phyloP scores from a whole-genome alignment of 1,140 invertebrate genomes.

The Drosophila eugracilis region DNA sequence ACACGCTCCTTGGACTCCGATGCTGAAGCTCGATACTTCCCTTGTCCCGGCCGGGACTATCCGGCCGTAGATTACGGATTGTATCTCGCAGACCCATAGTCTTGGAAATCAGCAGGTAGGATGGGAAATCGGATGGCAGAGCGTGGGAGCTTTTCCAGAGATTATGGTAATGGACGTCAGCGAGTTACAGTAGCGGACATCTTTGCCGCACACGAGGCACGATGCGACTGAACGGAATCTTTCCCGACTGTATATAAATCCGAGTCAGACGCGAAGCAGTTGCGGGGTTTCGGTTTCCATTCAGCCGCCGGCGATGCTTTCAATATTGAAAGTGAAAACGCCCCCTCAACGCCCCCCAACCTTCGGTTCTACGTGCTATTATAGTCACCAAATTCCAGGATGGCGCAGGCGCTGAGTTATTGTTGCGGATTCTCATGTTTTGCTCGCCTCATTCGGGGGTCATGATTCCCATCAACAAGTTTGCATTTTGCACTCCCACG shows the following conservation, averaged over 20 bases:
- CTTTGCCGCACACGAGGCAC: conserved; percentile 48
- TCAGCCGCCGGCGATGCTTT: conserved; percentile 56
- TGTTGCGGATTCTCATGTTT: conserved; percentile 52
- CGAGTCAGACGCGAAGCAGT: conserved; percentile 33
- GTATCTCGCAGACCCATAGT: conserved; percentile 69
- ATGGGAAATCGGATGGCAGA: neutral
- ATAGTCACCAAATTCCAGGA: conserved; percentile 52
- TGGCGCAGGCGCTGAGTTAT: conserved; percentile 52
- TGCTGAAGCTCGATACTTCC: conserved; percentile 38
- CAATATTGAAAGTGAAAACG: conserved; percentile 65
- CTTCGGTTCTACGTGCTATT: conserved; percentile 1
- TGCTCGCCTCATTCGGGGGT: conserved; percentile 54
- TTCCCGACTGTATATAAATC: conserved; percentile 17
- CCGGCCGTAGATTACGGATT: conserved; percentile 58
- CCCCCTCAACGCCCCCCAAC: neutral
- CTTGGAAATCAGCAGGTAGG: neutral
- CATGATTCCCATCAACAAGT: conserved; percentile 65
- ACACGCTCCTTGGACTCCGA: conserved; percentile 36
- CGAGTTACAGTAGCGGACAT: conserved; percentile 36
- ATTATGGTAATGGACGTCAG: conserved; percentile 8
- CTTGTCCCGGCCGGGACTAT: conserved; percentile 56
- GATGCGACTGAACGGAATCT: conserved; percentile 66
- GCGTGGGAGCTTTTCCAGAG: conserved; percentile 20
- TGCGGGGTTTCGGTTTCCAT: conserved; percentile 67
- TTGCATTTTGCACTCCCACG: conserved; percentile 15